Percentiles rank a stretch among this genome's conserved stretches.
Evolutionary conservation across 1,140 invertebrate genomes (phyloP).

Genomic region (Bombus picipes): DNA sequence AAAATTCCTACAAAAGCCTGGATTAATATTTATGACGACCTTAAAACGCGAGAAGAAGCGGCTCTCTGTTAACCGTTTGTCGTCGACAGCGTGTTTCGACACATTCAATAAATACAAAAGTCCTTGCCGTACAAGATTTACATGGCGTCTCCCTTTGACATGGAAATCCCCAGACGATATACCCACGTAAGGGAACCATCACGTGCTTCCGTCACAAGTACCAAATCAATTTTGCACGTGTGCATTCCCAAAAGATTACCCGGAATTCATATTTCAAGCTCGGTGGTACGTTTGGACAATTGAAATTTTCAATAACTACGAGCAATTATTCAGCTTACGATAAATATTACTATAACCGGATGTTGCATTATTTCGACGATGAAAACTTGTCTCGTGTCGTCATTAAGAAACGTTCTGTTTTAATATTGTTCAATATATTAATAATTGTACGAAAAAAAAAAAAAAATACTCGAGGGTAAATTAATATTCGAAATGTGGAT

Average conservation of each 20-base stretch:
- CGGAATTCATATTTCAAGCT: background rate
- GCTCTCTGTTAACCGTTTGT: background rate
- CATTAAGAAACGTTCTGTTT: too few relatives aligned
- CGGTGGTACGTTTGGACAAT: too few relatives aligned
- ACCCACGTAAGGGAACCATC: background rate
- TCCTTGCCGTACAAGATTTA: constrained; percentile 33
- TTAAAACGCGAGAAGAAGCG: background rate
- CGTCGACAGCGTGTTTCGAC: background rate
- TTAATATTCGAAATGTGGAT: too few relatives aligned
- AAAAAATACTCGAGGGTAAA: too few relatives aligned
- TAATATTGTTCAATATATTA: too few relatives aligned
- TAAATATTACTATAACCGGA: too few relatives aligned
- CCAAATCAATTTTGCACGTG: constrained; percentile 7
- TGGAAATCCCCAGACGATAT: constrained; percentile 34
- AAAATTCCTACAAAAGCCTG: background rate
- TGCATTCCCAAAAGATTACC: background rate
- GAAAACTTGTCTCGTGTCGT: too few relatives aligned
- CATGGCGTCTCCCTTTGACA: constrained; percentile 34
- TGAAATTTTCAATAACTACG: too few relatives aligned
- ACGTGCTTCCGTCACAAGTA: constrained; percentile 1
- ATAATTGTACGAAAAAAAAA: too few relatives aligned
- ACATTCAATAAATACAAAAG: constrained; percentile 9
- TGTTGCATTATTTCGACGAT: too few relatives aligned
- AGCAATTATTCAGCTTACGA: too few relatives aligned
- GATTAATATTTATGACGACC: constrained; percentile 30